Percentiles rank a stretch among this genome's conserved stretches.
These are phyloP conservation scores for Larimichthys polyactis DNA, from an alignment of 2,113 vertebrate species.

Conservation along the genomic window DNA sequence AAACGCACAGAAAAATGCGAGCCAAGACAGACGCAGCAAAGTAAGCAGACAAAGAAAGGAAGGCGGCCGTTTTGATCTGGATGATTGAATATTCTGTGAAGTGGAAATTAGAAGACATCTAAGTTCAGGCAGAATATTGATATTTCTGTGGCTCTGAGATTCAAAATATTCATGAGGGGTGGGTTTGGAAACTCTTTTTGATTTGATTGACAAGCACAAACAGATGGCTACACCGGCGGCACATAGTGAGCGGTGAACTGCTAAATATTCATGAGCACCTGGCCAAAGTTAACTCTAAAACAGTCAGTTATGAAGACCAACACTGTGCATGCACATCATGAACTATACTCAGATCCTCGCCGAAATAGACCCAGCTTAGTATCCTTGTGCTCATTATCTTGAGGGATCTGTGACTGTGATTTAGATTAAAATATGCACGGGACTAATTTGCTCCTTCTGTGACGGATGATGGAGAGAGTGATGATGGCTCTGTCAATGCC, in stretches of 20 bases:
- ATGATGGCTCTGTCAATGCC: conserved; percentile 1
- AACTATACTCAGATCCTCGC: conserved; percentile 36
- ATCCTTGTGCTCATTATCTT: conserved; percentile 49
- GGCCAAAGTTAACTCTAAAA: conserved; percentile 73
- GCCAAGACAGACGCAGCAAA: conserved; percentile 11
- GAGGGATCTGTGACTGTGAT: conserved; percentile 46
- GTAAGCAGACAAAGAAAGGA: neutral
- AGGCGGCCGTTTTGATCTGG: neutral
- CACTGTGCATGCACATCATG: conserved; percentile 41
- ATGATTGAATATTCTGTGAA: conserved; percentile 37
- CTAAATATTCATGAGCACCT: conserved; percentile 81
- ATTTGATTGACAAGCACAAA: conserved; percentile 65
- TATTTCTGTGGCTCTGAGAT: conserved; percentile 31
- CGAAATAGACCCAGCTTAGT: conserved; percentile 29
- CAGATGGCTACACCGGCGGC: conserved; percentile 65
- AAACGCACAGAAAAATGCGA: conserved; percentile 8
- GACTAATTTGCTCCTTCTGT: neutral
- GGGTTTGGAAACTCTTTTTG: conserved; percentile 43
- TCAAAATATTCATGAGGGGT: conserved; percentile 58
- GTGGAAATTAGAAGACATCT: conserved; percentile 35
- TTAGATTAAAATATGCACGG: conserved; percentile 43
- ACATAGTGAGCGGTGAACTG: conserved; percentile 40
- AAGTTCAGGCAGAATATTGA: conserved; percentile 23
- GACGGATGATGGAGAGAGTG: conserved; percentile 12
- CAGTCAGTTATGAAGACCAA: conserved; percentile 34